Evolutionary conservation across 2,888 invertebrate genomes (phyloP), one percentile per base, ranked within the genome.

Genomic region (Dicranocentrus wangi): DNA sequence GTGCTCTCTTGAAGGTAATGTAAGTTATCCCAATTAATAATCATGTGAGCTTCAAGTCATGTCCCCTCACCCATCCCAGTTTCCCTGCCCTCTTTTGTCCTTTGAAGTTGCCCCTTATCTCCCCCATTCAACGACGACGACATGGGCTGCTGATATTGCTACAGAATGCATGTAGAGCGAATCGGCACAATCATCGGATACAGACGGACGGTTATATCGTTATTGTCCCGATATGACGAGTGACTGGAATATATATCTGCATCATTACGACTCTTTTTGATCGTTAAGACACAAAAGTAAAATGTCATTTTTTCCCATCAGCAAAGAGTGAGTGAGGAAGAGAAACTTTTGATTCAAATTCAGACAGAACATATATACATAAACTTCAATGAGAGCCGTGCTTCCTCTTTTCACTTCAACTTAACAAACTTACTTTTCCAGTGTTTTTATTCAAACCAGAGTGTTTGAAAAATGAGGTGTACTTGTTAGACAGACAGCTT

Each of bases 201-300:
- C 39, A 39, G n/a, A n/a, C n/a, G n/a, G n/a, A 47, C 5, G n/a
- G 47, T 23, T 17, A 32, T 68, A 39, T 15, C 39, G 25, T 17
- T 25, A 53, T 69, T 69, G 51, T 61, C 5, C 32, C 47, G n/a
- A 47, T 43, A 43, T 27, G 65, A 78, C 55, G 78, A 78, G 65
- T 71, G 78, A 78, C 78, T 78, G 78, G 70, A 78, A 78, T 78
- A 71, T 65, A 71, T 78, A 78, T 70, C 42, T 65, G 43, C 65
- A 32, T 78, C 65, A 71, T 69, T 69, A 77, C 19, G 43, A 32
- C 10, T n/a, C n/a, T 27, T 60, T 60, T 13, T 53, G 60, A 60
- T 60, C 32, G 60, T 27, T 28, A 58, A 8, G 58, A 25, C 15
- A 58, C 58, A 58, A n/a, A n/a, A n/a, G n/a, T n/a, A n/a, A n/a